Evolutionary conservation across 2,113 vertebrate genomes (phyloP), one percentile per base, ranked within the genome.

Genomic region (Pteronura brasiliensis): DNA sequence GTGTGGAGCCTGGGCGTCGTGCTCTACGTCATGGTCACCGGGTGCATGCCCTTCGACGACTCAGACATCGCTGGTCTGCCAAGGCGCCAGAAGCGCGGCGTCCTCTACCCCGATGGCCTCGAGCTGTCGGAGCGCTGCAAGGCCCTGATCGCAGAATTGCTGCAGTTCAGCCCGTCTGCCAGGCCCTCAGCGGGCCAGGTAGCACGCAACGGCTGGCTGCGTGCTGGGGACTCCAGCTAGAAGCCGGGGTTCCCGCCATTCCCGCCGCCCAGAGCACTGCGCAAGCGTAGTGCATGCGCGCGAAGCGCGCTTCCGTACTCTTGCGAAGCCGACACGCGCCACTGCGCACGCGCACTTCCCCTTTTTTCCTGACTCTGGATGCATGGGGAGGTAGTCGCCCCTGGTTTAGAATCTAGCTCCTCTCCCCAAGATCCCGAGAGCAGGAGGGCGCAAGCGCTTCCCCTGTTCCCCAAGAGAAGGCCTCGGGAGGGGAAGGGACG

Each of bases 1-100:
- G 91, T 99, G 2, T 99, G 99, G 99, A 99, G 99, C 95, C 25
- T 99, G 92, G 98, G 98, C 0, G 98, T 99, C 29, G 98, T 99
- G 86, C 98, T 99, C 29, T 99, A 99, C 4, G 97, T 99, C 97
- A 99, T 99, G 99, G 98, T 99, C 90, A 98, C 98, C 0, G 99
- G 99, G 36, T 98, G 72, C 90, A 96, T 99, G 98, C 99, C 99
- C 59, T 99, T 99, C 47, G 98, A 99, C 0, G 98, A 99, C 1
- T 97, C 96, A 13, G 98, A 98, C 39, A 77, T 99, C 49, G 96
- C 90, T 31, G 98, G 97, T 79, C 97, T 99, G 90, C 98, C 98
- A 20, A 93, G 98, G 67, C 97, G 93, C 77, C 99, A 99, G 97
- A 98, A 99, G 96, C 98, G 97, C 71, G 98, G 99, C 3, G 98